These are phyloP conservation scores for Alcis repandata DNA, from an alignment of 2,888 invertebrate genomes.

Conservation along the genomic window DNA sequence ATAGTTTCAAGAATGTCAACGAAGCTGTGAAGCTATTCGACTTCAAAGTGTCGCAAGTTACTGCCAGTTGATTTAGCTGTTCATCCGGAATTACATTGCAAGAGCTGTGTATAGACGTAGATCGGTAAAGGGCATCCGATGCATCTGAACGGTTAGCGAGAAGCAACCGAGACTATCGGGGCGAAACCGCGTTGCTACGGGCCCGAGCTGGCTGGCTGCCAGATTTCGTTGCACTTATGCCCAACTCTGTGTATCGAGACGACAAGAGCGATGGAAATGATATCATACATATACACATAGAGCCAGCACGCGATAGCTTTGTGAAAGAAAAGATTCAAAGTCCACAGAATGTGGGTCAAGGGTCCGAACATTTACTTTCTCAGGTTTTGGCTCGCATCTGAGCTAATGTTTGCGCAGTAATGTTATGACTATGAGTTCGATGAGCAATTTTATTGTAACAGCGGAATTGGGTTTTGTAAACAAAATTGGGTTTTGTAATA, in stretches of 20 bases:
- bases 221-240: slow-evolving; percentile 42
- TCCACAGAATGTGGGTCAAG: slow-evolving; percentile 42
- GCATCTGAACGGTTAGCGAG: slow-evolving; percentile 25
- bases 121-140: slow-evolving; percentile 31
- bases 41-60: slow-evolving; percentile 16
- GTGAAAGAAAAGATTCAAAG: slow-evolving; percentile 34
- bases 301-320: slow-evolving; percentile 20
- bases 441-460: slow-evolving; percentile 26
- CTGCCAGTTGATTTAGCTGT: slow-evolving; percentile 17
- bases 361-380: slow-evolving; percentile 33
- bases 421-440: slow-evolving; percentile 21
- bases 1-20: slow-evolving; percentile 22
- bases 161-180: slow-evolving; percentile 23
- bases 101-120: slow-evolving; percentile 8
- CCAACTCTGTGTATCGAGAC: slow-evolving; percentile 36
- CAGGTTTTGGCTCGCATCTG: slow-evolving; percentile 33
- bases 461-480: slow-evolving; percentile 26
- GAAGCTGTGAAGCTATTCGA: slow-evolving; percentile 11
- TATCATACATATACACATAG: slow-evolving; percentile 28
- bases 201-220: slow-evolving; percentile 46
- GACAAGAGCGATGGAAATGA: slow-evolving; percentile 34
- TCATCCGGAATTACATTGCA: slow-evolving; percentile 6
- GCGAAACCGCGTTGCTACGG: slow-evolving; percentile 44
- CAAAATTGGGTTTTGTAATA: slow-evolving; percentile 7
- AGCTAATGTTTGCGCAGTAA: slow-evolving; percentile 26